phyloP scores from a whole-genome alignment of 2,113 vertebrate species.

The Aleadryas rufinucha region DNA sequence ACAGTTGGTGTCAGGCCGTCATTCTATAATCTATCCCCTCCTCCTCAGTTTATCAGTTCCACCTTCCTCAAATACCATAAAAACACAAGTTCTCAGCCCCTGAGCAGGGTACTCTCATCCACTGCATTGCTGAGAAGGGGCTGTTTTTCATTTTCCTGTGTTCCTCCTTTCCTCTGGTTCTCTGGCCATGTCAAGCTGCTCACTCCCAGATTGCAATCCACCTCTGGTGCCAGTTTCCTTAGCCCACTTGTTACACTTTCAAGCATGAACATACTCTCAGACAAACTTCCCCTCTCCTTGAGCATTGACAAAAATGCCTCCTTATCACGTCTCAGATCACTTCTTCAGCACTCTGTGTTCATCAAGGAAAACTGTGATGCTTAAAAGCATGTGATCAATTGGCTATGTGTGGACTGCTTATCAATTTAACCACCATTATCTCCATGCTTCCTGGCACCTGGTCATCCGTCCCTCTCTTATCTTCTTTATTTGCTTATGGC shows the following conservation, averaged over 20 bases:
- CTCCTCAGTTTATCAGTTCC: not conserved
- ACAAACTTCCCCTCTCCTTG: not conserved
- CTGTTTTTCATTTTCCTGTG: not conserved
- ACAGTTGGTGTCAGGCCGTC: not conserved
- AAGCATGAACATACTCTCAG: not conserved
- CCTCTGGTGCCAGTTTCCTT: not conserved
- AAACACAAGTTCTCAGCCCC: not conserved
- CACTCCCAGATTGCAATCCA: not conserved
- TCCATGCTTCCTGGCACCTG: not conserved
- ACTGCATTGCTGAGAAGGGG: not conserved
- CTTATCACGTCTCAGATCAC: not conserved
- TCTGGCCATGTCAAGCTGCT: not conserved
- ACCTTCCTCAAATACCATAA: not conserved
- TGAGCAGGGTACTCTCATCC: not conserved
- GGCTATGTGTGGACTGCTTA: not conserved
- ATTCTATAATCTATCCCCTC: not conserved
- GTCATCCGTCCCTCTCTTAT: not conserved
- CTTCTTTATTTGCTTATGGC: not conserved
- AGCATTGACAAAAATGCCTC: not conserved
- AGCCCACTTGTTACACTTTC: not conserved
- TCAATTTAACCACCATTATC: not conserved
- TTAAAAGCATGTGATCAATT: not conserved
- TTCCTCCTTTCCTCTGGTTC: not conserved
- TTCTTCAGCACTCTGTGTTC: not conserved
- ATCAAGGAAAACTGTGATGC: not conserved